Evolutionary conservation across 2,113 vertebrate genomes (phyloP).

Genomic region (Muscicapa adusta): DNA sequence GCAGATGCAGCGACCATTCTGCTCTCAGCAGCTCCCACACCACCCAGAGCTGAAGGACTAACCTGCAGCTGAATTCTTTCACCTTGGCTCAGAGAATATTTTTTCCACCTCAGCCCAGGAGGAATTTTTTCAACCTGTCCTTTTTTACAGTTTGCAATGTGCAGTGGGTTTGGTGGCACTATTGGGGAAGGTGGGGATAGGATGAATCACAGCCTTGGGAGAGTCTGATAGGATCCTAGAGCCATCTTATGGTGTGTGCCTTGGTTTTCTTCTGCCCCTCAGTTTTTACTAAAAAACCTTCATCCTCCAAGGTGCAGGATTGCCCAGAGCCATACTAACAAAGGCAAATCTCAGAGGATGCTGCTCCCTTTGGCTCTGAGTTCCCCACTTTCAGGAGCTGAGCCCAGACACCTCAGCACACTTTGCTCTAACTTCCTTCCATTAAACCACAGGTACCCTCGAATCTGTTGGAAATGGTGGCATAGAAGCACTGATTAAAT

Average conservation of each 20-base stretch:
- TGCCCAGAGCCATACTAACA: background rate
- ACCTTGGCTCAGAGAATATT: background rate
- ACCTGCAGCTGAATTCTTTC: background rate
- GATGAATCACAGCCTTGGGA: background rate
- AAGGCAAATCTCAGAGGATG: background rate
- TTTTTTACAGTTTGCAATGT: background rate
- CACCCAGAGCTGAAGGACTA: background rate
- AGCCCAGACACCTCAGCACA: accelerated
- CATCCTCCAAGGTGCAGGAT: background rate
- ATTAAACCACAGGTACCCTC: background rate
- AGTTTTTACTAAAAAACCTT: background rate
- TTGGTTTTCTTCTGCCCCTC: background rate
- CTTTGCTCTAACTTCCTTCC: background rate
- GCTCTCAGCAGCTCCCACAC: background rate
- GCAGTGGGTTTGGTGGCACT: background rate
- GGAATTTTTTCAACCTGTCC: background rate
- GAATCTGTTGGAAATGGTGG: background rate
- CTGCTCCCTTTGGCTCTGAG: background rate
- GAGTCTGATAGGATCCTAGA: background rate
- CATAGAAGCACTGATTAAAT: background rate
- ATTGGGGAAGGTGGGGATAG: background rate
- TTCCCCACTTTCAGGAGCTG: background rate
- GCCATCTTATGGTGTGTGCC: too few relatives aligned
- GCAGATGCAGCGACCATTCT: background rate
- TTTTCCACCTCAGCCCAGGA: background rate